Base-by-base conservation (phyloP, 2,797 vertebrate species). In the Lithobates pipiens region DNA sequence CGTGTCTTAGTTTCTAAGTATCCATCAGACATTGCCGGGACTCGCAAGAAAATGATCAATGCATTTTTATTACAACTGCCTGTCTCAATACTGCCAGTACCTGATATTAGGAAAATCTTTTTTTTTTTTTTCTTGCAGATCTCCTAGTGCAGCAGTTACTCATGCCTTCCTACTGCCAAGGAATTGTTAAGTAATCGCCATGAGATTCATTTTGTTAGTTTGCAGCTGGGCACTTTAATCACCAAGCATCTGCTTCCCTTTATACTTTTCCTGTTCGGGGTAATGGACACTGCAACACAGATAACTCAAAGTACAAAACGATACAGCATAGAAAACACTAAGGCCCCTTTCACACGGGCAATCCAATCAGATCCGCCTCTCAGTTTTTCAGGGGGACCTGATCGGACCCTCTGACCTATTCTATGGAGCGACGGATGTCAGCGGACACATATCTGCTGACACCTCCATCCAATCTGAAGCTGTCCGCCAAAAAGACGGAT, bases 121-220 rank as follows among this genome's bases (percentile, higher is more conserved):
- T 87, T 83, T 85, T 67, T 86, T 61, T 85, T 83, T 76, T 84
- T 8, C 85, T 88, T 13, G 3, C 77, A 89, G 90, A 89, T 93
- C 86, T 76, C 85, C 88, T 87, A 75, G 69, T 90, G 91, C 88
- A 89, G 87, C 88, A 85, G 90, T 93, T 91, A 92, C 68, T 84
- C 87, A 91, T 87, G 90, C 88, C 88, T 91, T 63, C 89, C 91
- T 88, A 88, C 89, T 93, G 92, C 91, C 91, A 92, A 92, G 77
- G 90, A 93, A 92, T 80, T 93, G 92, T 92, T 93, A 92, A 91
- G 89, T 93, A 92, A 93, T 91, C 46, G 86, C 90, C 90, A 90
- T 86, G 90, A 92, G 89, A 93, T 92, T 92, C 83, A 91, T 91
- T 93, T 70, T 89, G 90, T 89, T 91, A 92, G 89, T 85, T 86